Conservation (phyloP, 2,113 vertebrate genomes). For the Paracanthobrama guichenoti region DNA sequence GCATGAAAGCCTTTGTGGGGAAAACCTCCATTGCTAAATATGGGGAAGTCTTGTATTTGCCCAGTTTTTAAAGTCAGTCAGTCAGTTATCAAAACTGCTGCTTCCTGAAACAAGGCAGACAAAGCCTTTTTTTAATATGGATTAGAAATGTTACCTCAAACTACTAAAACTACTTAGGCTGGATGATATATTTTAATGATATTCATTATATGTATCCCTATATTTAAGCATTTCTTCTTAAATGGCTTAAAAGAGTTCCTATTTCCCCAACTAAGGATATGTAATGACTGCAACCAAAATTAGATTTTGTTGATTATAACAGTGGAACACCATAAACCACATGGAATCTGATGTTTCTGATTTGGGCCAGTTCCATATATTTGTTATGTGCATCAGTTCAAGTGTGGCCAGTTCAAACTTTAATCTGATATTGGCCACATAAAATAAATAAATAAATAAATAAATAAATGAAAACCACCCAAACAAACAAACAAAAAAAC, state of each 20-base stretch:
- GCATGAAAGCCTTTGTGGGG: too few species aligned
- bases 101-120: background rate
- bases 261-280: too few species aligned
- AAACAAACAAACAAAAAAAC: background rate
- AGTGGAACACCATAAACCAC: too few species aligned
- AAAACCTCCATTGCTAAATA: slow-evolving; percentile 14
- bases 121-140: background rate
- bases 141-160: background rate
- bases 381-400: too few species aligned
- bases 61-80: background rate
- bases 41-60: background rate
- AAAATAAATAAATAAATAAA: too few species aligned
- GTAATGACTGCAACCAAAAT: too few species aligned
- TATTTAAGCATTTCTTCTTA: background rate
- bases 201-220: background rate
- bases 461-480: background rate
- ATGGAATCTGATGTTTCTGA: background rate
- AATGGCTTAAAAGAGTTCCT: background rate
- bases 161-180: background rate
- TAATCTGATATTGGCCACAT: background rate
- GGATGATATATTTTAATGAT: background rate
- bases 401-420: background rate
- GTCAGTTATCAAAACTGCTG: background rate
- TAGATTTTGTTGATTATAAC: too few species aligned
- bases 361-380: background rate